Evolutionary conservation across 2,113 vertebrate species (phyloP).

Genomic region (Brienomyrus longianalis): DNA sequence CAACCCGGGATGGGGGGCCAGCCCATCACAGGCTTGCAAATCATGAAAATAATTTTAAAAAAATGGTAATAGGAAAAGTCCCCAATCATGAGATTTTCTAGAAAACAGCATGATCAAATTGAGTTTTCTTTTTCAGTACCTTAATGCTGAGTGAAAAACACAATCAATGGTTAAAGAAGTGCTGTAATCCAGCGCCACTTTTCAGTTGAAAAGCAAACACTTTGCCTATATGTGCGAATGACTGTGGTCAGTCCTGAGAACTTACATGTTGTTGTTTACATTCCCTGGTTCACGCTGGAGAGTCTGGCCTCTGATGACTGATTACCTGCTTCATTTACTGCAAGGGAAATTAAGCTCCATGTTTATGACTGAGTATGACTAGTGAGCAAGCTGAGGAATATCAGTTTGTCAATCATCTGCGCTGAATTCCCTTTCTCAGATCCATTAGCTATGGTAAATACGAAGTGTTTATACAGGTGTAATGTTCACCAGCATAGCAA

Average conservation of each 20-base stretch:
- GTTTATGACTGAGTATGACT: constrained; percentile 63
- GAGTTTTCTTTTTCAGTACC: neutral
- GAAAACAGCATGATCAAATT: neutral
- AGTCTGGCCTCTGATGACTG: constrained; percentile 50
- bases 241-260: constrained; percentile 3
- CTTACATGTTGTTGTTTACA: constrained; percentile 43
- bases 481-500: neutral
- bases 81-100: neutral
- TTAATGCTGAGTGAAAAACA: neutral
- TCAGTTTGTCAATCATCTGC: neutral
- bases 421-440: neutral
- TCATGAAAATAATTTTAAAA: neutral
- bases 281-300: constrained; percentile 54
- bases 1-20: too few species aligned
- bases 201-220: neutral
- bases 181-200: neutral
- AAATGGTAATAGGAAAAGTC: neutral
- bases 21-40: too few species aligned
- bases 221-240: neutral
- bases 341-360: constrained; percentile 64
- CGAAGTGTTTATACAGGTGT: neutral
- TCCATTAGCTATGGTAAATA: neutral
- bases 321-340: constrained; percentile 67
- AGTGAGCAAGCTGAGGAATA: neutral
- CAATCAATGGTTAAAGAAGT: neutral